Base-by-base conservation (phyloP, 1,140 invertebrate genomes). In the Ostrea edulis region DNA sequence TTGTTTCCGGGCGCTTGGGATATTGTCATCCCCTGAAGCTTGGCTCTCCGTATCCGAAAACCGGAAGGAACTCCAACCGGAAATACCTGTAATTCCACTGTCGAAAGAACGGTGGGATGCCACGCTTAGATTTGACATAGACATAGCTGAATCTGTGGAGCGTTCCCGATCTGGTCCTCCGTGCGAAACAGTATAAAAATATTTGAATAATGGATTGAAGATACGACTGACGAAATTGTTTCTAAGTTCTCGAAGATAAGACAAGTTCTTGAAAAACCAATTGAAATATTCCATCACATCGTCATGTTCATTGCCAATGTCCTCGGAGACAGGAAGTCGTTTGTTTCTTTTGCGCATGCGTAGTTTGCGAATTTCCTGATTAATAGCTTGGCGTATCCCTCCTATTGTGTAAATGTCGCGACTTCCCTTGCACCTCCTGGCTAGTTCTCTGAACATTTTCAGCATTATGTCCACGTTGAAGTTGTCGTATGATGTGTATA, bases 221-320 rank as follows among this genome's bases (percentile, higher is more conserved):
- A 94, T 92, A 35, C 93, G 86, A n/a, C 92, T 91, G n/a, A 90
- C 87, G 84, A 93, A 94, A 82, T 92, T 93, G 12, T 81, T 84
- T 20, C 91, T 87, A 2, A 94, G 89, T 65, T 93, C 90, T 12
- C 92, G 82, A 12, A 93, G 81, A 82, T 93, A 94, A 77, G 92
- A 90, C 68, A 93, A 86, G 82, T 92, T 92, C n/a, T 93, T 88
- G 65, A 93, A 93, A 81, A 93, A 94, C 93, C 93, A 94, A 8
- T 89, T 90, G 81, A 94, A 94, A 77, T 93, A 94, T 55, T 91
- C 89, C n/a, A 91, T 86, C 84, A 93, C 62, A 84, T 90, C 71
- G 71, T 92, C 77, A 0, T 29, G 14, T 89, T 90, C 84, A 11
- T 86, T 87, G 14, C 53, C 65, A 8, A 77, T 77, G 81, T 87